A percentile compares a stretch with the other conserved stretches of the same genome.
phyloP scores from a whole-genome alignment of 2,113 vertebrate species.

The Tenrec ecaudatus region DNA sequence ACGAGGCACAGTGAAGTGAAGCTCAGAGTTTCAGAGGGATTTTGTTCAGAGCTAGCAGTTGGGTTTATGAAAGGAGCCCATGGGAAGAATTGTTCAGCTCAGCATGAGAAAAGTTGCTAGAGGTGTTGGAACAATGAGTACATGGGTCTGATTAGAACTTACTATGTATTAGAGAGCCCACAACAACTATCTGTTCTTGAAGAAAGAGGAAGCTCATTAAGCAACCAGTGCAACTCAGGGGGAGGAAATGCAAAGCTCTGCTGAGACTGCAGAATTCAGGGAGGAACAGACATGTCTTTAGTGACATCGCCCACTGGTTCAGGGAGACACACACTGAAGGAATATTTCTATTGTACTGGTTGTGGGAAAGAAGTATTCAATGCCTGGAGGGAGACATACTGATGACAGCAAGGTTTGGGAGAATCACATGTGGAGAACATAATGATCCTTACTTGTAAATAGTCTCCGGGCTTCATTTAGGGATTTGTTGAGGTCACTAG shows the following conservation, averaged over 20 bases:
- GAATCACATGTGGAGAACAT: background rate
- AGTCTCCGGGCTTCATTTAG: background rate
- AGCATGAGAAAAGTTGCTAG: background rate
- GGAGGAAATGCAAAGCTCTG: background rate
- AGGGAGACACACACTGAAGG: background rate
- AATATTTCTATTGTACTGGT: background rate
- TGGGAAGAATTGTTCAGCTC: background rate
- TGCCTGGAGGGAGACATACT: background rate
- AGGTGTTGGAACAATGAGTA: background rate
- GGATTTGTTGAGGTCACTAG: background rate
- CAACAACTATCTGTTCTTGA: background rate
- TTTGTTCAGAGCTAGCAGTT: background rate
- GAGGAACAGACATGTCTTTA: background rate
- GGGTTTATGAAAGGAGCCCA: background rate
- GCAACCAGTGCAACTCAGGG: background rate
- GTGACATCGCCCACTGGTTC: background rate
- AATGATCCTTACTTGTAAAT: background rate
- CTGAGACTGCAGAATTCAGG: background rate
- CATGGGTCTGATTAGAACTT: background rate
- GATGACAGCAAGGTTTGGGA: background rate
- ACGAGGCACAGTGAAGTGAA: background rate
- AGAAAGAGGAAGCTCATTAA: background rate
- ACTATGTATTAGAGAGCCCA: background rate
- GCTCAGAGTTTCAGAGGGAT: background rate
- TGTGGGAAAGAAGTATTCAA: background rate